A percentile compares a stretch with the other conserved stretches of the same genome.
Conservation (phyloP, 1,140 invertebrate species). For the Nasonia longicornis region DNA sequence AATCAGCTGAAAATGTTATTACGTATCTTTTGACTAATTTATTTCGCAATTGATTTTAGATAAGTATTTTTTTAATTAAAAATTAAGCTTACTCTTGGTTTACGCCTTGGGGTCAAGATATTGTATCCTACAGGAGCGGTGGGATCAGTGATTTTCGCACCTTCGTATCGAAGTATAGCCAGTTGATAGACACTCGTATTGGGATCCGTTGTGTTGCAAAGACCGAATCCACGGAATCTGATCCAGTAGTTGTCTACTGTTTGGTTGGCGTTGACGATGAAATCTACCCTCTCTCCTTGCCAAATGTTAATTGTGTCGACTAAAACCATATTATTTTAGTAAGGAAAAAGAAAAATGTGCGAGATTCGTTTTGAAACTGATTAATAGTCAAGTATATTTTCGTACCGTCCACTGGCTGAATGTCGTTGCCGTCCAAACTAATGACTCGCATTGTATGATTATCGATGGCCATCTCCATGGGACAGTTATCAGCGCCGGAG, state of each 20-base stretch:
- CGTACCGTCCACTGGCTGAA: slow-evolving; percentile 80
- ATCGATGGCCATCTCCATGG: slow-evolving; percentile 86
- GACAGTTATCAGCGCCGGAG: slow-evolving; percentile 84
- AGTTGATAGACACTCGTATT: not conserved
- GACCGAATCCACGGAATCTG: slow-evolving; percentile 72
- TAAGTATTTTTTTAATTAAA: no score
- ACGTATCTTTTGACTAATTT: no score
- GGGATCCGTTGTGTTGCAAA: slow-evolving; percentile 79
- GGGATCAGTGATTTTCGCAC: slow-evolving; percentile 72
- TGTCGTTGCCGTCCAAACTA: slow-evolving; percentile 82
- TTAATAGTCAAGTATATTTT: not conserved
- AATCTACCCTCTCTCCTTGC: slow-evolving; percentile 14
- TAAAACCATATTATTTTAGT: not conserved
- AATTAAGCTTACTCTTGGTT: slow-evolving; percentile 68
- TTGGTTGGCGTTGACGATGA: slow-evolving; percentile 8
- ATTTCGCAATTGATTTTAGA: no score
- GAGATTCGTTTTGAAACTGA: not conserved
- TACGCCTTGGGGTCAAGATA: slow-evolving; percentile 69
- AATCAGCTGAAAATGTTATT: no score
- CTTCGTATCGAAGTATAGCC: slow-evolving; percentile 84
- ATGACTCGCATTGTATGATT: slow-evolving; percentile 84
- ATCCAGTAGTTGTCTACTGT: slow-evolving; percentile 21
- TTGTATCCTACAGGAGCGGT: slow-evolving; percentile 73
- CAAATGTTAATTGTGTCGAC: slow-evolving; percentile 4
- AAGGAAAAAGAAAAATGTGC: not conserved